phyloP scores from a whole-genome alignment of 2,888 invertebrate species.

The Ellobium chinense region DNA sequence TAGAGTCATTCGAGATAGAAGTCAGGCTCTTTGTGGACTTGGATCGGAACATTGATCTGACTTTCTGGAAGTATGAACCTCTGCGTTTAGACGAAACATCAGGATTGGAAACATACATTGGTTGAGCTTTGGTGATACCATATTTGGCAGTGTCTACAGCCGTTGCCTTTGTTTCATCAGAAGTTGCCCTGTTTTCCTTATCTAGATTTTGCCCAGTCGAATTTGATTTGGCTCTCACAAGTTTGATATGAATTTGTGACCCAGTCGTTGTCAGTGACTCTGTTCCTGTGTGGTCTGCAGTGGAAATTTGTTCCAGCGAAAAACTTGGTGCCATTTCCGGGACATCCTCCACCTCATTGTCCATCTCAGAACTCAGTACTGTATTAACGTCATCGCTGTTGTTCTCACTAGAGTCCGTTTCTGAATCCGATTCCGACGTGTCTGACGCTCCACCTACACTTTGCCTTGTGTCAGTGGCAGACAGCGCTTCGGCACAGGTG shows the following conservation, averaged over 20 bases:
- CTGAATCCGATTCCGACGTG: too few species aligned
- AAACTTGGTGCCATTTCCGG: neutral
- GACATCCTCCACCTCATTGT: neutral
- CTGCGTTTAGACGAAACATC: neutral
- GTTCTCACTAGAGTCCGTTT: too few species aligned
- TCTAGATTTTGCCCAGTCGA: neutral
- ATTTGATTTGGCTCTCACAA: constrained; percentile 6
- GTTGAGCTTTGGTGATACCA: neutral
- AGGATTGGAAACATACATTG: neutral
- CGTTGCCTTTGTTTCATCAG: too few species aligned
- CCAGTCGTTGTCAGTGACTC: too few species aligned
- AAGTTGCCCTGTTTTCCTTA: neutral
- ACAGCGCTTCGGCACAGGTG: too few species aligned
- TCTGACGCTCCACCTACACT: too few species aligned
- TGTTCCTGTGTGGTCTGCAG: neutral
- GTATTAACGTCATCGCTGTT: too few species aligned
- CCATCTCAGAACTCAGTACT: too few species aligned
- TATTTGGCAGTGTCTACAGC: neutral
- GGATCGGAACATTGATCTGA: neutral
- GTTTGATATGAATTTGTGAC: constrained; percentile 2
- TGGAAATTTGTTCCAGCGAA: neutral
- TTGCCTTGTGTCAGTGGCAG: too few species aligned
- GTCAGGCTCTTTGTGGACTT: neutral
- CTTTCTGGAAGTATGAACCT: neutral
- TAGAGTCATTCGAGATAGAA: neutral